Evolutionary conservation across 2,888 invertebrate genomes (phyloP).

Genomic region (Oscheius myriophilus): DNA sequence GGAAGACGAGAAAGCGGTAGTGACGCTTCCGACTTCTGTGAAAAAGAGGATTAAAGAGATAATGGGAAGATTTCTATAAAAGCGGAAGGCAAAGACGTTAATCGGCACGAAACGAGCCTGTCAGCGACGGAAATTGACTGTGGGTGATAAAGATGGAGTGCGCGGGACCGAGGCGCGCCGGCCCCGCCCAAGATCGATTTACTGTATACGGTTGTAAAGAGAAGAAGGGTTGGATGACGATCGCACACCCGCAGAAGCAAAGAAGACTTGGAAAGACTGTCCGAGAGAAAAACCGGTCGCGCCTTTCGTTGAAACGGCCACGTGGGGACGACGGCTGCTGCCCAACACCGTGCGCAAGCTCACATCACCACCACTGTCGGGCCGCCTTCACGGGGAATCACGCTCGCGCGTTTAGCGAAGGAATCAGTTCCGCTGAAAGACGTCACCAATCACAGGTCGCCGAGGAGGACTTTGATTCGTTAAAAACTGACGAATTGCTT

Average conservation of each 20-base stretch:
- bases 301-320: constrained; percentile 29
- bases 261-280: constrained; percentile 22
- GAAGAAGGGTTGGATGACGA: constrained; percentile 17
- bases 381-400: too few species aligned
- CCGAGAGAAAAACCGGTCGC: constrained; percentile 29
- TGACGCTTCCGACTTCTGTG: background rate
- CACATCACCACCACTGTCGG: too few species aligned
- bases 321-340: constrained; percentile 10
- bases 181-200: constrained; percentile 25
- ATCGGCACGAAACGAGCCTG: constrained; percentile 2
- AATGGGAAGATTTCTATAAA: background rate
- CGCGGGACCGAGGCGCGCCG: constrained; percentile 12
- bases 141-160: constrained; percentile 3
- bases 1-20: constrained; percentile 3
- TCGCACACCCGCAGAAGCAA: constrained; percentile 10
- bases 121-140: constrained; percentile 2
- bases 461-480: too few species aligned
- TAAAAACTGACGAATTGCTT: too few species aligned
- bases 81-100: background rate
- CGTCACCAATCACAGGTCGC: too few species aligned
- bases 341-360: too few species aligned
- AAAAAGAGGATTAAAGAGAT: background rate
- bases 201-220: constrained; percentile 27
- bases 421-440: too few species aligned
- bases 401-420: too few species aligned